Percentiles rank a stretch among this genome's conserved stretches.
phyloP scores from a whole-genome alignment of 2,113 vertebrate species.

The Cairina moschata region DNA sequence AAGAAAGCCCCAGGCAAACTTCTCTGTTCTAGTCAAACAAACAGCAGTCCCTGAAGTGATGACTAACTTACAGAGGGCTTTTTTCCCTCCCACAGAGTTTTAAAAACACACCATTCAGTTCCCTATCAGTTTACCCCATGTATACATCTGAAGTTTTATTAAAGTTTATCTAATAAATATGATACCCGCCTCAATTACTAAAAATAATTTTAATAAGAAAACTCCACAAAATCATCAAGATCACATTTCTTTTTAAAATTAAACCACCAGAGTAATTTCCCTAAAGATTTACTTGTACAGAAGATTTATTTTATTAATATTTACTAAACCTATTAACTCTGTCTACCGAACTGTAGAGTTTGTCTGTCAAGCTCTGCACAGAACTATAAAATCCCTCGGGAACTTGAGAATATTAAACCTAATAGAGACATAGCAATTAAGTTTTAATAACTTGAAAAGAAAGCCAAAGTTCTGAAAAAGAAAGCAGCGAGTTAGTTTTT shows the following conservation, averaged over 20 bases:
- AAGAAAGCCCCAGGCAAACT: constrained; percentile 34
- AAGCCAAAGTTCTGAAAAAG: background rate
- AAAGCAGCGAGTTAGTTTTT: background rate
- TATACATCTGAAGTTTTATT: constrained; percentile 33
- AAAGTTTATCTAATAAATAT: constrained; percentile 62
- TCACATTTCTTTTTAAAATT: constrained; percentile 51
- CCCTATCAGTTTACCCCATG: constrained; percentile 20
- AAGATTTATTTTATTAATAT: constrained; percentile 63
- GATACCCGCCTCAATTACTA: constrained; percentile 57
- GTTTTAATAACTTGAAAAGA: constrained; percentile 35
- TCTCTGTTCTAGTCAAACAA: constrained; percentile 36
- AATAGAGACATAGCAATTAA: background rate
- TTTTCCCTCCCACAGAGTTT: background rate
- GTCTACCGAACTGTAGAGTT: constrained; percentile 14
- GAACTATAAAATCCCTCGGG: background rate
- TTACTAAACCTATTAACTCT: constrained; percentile 61
- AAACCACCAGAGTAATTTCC: constrained; percentile 47
- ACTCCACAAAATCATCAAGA: constrained; percentile 19
- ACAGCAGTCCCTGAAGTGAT: constrained; percentile 5
- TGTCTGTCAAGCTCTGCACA: background rate
- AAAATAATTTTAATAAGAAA: constrained; percentile 58
- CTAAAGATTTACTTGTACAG: constrained; percentile 42
- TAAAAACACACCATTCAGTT: constrained; percentile 1
- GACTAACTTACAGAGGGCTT: constrained; percentile 12
- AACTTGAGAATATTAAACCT: background rate